Evolutionary conservation across 2,888 invertebrate genomes (phyloP).

Genomic region (Pandemis heparana): DNA sequence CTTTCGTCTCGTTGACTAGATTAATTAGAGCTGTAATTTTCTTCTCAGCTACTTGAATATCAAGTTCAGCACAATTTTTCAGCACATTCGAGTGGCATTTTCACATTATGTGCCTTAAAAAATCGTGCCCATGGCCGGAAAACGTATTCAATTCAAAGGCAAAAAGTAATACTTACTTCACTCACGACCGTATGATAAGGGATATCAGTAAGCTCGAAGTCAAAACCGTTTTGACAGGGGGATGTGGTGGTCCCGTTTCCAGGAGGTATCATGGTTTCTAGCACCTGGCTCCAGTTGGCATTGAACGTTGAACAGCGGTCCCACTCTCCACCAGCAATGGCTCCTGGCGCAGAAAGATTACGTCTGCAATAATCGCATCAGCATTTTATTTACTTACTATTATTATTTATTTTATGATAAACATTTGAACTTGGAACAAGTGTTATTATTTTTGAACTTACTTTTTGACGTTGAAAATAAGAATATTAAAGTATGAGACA

Average conservation of each 20-base stretch:
- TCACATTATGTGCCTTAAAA: no score
- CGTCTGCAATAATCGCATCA: constrained; percentile 52
- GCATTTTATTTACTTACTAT: not conserved
- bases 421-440: no score
- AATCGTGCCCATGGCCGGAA: no score
- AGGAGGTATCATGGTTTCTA: constrained; percentile 56
- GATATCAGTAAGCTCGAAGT: constrained; percentile 63
- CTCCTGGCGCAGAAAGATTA: constrained; percentile 62
- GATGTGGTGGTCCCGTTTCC: constrained; percentile 50
- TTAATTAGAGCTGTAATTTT: no score
- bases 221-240: constrained; percentile 63
- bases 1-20: no score
- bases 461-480: no score
- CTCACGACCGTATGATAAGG: constrained; percentile 64
- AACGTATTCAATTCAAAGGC: not conserved
- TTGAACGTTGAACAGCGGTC: constrained; percentile 61
- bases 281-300: constrained; percentile 62
- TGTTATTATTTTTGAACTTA: no score
- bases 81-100: no score
- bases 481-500: no score
- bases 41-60: no score
- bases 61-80: no score
- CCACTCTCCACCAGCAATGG: constrained; percentile 52
- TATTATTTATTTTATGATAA: no score
- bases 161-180: constrained; percentile 52